Conservation (phyloP, 2,113 vertebrate genomes). For the Haliaeetus leucogaster region DNA sequence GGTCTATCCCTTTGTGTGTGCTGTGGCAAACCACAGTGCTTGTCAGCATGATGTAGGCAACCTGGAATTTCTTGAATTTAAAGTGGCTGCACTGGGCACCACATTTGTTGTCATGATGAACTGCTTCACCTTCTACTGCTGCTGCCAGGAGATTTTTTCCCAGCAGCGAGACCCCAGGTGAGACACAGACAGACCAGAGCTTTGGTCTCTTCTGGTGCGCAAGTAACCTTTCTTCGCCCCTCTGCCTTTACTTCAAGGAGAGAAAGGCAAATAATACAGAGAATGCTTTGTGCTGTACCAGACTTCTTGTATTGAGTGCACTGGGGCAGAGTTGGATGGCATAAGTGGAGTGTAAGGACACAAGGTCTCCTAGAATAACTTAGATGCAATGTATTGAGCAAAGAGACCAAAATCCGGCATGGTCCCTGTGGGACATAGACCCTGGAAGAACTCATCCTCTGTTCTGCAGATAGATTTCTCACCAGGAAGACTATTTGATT, state of each 20-base stretch:
- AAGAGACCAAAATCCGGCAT: background rate
- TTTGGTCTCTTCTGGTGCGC: background rate
- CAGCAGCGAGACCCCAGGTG: background rate
- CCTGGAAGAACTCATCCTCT: background rate
- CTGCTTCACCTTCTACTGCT: background rate
- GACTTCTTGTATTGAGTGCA: background rate
- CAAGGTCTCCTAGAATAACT: background rate
- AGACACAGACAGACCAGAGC: background rate
- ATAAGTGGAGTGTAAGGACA: background rate
- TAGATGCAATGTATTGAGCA: background rate
- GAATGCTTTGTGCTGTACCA: background rate
- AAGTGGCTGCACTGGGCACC: background rate
- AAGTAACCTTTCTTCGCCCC: background rate
- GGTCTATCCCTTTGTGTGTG: fast-evolving
- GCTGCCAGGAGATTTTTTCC: background rate
- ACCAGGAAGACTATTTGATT: background rate
- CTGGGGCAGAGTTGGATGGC: background rate
- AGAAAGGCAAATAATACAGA: background rate
- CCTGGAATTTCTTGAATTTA: background rate
- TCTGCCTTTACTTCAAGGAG: background rate
- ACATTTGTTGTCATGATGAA: fast-evolving
- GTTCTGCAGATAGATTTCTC: background rate
- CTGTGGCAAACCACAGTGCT: background rate
- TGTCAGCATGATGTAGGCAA: background rate
- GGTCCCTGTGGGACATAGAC: background rate